Base-by-base conservation (phyloP, 2,113 vertebrate species). In the Hirundichthys speculiger region DNA sequence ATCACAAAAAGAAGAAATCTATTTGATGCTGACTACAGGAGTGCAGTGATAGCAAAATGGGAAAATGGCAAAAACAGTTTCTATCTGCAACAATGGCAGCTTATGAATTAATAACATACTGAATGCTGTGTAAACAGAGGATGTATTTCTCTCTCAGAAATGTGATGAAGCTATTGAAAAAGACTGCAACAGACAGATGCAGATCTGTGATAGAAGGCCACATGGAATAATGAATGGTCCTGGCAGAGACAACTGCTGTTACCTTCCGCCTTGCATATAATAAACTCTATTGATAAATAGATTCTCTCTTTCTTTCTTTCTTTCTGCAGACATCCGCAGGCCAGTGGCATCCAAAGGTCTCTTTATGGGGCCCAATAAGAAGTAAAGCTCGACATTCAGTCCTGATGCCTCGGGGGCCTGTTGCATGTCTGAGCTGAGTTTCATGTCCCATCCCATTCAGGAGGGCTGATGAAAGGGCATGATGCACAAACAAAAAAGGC, bases 321-420 rank as follows among this genome's bases (percentile, higher is more conserved):
- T 43, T 51, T 56, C 19, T 24, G 42, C 25, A 13, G 52, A 60
- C 52, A 6, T 74, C 66, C 51, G 18, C 30, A 27, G 77, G 80
- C 78, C 61, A 64, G 48, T 14, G 25, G 30, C 73, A 75, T 77
- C 56, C 69, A 73, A 87, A 78, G 73, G 64, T 67, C 56, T 79
- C 73, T 88, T 89, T 83, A 83, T 83, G 43, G 49, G 69, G 54
- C 42, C 52, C 69, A 52, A 80, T 85, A 85, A 89, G 71, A 67
- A 85, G 66, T 75, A 77, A 81, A 86, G 85, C 73, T 64, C 49
- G 76, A 75, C 63, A 85, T 86, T 87, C 77, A 82, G 64, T 52
- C 14, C 7, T 39, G n/a, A 53, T 62, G 79, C 78, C 83, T 80
- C 21, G 5, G 46, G 69, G 82, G 67, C 62, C 65, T 80, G 57